Percentiles rank a stretch among this genome's conserved stretches.
phyloP scores from a whole-genome alignment of 2,888 invertebrate species.

The Chalcosyrphus nemorum region DNA sequence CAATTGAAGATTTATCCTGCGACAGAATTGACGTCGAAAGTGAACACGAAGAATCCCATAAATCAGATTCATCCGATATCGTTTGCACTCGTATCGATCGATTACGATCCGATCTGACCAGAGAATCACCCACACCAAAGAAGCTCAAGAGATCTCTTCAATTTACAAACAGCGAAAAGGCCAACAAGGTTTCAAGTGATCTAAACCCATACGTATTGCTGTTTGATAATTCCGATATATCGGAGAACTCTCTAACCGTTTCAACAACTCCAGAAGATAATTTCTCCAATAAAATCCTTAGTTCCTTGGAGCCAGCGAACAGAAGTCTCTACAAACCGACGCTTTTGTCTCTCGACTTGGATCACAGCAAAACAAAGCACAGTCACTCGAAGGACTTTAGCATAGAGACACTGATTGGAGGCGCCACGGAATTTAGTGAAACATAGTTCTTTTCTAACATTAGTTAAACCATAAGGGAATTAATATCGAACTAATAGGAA shows the following conservation, averaged over 20 bases:
- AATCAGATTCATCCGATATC: conserved; percentile 81
- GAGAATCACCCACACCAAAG: conserved; percentile 4
- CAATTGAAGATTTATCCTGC: conserved; percentile 79
- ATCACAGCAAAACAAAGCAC: conserved; percentile 77
- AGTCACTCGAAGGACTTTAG: conserved; percentile 81
- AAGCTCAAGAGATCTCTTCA: conserved; percentile 37
- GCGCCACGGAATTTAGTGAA: conserved; percentile 77
- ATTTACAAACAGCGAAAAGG: conserved; percentile 30
- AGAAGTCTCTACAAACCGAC: conserved; percentile 74
- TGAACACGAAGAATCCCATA: conserved; percentile 80
- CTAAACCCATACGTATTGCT: conserved; percentile 76
- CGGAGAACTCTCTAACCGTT: conserved; percentile 76
- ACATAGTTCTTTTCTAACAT: conserved; percentile 55
- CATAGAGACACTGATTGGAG: conserved; percentile 81
- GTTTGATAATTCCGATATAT: conserved; percentile 78
- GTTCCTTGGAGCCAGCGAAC: conserved; percentile 63
- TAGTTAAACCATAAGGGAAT: conserved; percentile 29
- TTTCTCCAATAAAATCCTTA: conserved; percentile 66
- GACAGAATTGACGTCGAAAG: conserved; percentile 82
- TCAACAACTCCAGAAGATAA: conserved; percentile 77
- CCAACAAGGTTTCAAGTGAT: conserved; percentile 49
- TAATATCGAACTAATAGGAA: conserved; percentile 5
- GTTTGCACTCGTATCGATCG: conserved; percentile 75
- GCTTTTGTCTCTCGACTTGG: conserved; percentile 76
- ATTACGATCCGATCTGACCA: conserved; percentile 28